Conservation (phyloP, 2,888 invertebrate genomes). For the Rhimphoctona megacephalus region DNA sequence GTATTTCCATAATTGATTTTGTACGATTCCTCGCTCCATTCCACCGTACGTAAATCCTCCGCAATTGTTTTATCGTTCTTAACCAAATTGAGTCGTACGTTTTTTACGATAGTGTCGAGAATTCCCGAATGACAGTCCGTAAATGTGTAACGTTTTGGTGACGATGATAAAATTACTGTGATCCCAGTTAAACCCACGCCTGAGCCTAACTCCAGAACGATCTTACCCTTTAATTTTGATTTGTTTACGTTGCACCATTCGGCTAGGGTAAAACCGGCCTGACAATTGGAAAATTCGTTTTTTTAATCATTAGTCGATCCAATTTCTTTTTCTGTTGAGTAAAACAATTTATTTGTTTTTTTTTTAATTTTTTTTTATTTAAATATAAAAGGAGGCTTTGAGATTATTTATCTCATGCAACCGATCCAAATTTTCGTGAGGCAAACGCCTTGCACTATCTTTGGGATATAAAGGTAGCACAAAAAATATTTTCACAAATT, state of each 20-base stretch:
- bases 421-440: not conserved
- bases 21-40: conserved; percentile 53
- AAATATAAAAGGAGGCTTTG: too few species aligned
- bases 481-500: conserved; percentile 13
- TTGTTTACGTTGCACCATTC: conserved; percentile 89
- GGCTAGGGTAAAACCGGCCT: conserved; percentile 90
- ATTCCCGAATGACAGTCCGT: conserved; percentile 91
- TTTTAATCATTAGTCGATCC: conserved; percentile 23
- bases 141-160: conserved; percentile 86
- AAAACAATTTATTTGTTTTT: too few species aligned
- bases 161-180: conserved; percentile 86
- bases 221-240: conserved; percentile 86
- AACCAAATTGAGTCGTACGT: conserved; percentile 88
- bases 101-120: conserved; percentile 87
- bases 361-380: too few species aligned
- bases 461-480: not conserved
- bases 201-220: conserved; percentile 91
- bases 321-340: not conserved
- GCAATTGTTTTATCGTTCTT: conserved; percentile 26
- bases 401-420: too few species aligned
- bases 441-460: too few species aligned
- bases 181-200: conserved; percentile 92
- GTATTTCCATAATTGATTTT: conserved; percentile 66
- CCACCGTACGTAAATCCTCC: conserved; percentile 47
- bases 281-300: not conserved